These are phyloP conservation scores for Acanthoscelides obtectus DNA, from an alignment of 2,888 invertebrate genomes.

Conservation along the genomic window DNA sequence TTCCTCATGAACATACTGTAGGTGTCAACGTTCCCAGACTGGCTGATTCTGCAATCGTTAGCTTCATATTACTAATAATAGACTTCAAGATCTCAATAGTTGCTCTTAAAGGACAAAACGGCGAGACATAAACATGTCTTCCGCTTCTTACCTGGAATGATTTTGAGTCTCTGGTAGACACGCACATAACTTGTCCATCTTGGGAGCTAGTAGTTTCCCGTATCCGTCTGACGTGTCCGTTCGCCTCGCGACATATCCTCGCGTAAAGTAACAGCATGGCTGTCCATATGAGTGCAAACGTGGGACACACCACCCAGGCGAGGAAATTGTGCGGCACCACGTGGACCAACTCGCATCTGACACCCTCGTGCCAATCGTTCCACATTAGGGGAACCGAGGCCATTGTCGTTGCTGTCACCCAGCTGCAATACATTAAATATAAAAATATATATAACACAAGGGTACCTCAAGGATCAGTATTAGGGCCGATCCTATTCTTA, in stretches of 20 bases:
- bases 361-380: constrained; percentile 62
- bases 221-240: constrained; percentile 65
- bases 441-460: too few relatives aligned
- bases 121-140: too few relatives aligned
- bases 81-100: too few relatives aligned
- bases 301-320: constrained; percentile 58
- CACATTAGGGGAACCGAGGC: constrained; percentile 71
- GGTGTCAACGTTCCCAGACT: too few relatives aligned
- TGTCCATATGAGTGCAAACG: constrained; percentile 69
- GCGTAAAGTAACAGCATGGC: constrained; percentile 71
- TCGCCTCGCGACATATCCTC: constrained; percentile 74
- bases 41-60: too few relatives aligned
- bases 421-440: constrained; percentile 33
- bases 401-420: constrained; percentile 62
- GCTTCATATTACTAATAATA: too few relatives aligned
- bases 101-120: too few relatives aligned
- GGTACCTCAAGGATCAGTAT: too few relatives aligned
- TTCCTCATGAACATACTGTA: too few relatives aligned
- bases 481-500: too few relatives aligned
- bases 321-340: constrained; percentile 51
- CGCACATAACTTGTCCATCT: constrained; percentile 46
- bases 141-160: constrained; percentile 61
- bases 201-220: constrained; percentile 50
- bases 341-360: constrained; percentile 64
- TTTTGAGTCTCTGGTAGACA: constrained; percentile 60